Base-by-base conservation (phyloP, 2,113 vertebrate genomes). In the Fulmarus glacialis region DNA sequence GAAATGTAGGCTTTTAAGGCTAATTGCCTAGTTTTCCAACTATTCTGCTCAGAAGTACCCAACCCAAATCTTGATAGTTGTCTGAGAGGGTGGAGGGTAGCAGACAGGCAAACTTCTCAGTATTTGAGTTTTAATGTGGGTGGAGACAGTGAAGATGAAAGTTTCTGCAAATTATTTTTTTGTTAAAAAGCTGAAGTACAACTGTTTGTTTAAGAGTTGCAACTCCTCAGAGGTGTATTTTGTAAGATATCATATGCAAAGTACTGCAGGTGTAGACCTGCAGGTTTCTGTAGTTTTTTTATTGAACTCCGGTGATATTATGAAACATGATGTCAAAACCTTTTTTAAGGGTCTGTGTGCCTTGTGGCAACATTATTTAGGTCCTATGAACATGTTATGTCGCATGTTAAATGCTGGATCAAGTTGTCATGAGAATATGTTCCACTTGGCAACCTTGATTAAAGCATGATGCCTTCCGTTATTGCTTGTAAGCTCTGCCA, bases 381-480 rank as follows among this genome's bases (percentile, higher is more conserved):
- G 91, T 93, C 70, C 87, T 80, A 36, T 40, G 16, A 60, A 12
- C 91, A 18, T 30, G 32, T 52, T 83, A 42, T 17, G 29, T 79
- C 0, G 8, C 64, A 18, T 27, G 90, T 80, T 55, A 70, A 95
- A 82, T 26, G 80, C 88, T 43, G 55, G 89, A 59, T 87, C 36
- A 13, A 43, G 60, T 89, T 93, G 87, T 96, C 90, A 75, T n/a
- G 40, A 90, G 93, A 90, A 87, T 95, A 77, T 74, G 86, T 93
- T 96, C 92, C 89, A 72, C 78, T 95, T 90, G 86, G 97, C 90
- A 93, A 72, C 87, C 79, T 89, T 71, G 74, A 93, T 94, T 93
- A 94, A 81, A 90, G 88, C 79, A 13, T 45, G 66, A 62, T 87
- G 77, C 89, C 81, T 91, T 43, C 87, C 45, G n/a, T 89, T 81